Evolutionary conservation across 2,113 vertebrate species (phyloP), one percentile per base, ranked within the genome.

Genomic region (Rhegmatorhina hoffmannsi): DNA sequence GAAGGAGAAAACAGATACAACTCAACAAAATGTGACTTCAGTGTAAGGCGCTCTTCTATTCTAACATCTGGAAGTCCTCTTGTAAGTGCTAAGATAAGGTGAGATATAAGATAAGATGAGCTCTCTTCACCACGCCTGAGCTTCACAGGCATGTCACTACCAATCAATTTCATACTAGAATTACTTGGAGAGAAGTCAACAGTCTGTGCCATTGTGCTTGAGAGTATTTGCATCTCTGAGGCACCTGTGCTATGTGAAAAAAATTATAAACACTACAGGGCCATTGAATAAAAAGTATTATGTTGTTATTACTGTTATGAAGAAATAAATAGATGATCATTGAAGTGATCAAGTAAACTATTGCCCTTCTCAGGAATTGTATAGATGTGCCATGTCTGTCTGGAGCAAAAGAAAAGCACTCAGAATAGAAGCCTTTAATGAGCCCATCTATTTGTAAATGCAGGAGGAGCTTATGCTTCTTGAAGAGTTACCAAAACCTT

Each of bases 321-420:
- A 81, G 72, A 95, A 87, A 89, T 69, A 94, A 86, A 66, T 28
- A 94, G 59, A 53, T 81, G 44, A 94, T 73, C 56, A 63, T 36
- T 75, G 76, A 70, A 84, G n/a, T 83, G 80, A 92, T 84, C 52
- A 92, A 95, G 58, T 66, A 79, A 95, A 79, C 33, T 72, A 28
- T 9, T 90, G 33, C 24, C 19, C 43, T 80, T 72, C 77, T 85
- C 19, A 56, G n/a, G 34, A 91, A 49, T 68, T 62, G 64, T 59
- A 82, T 76, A 62, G 62, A 36, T 74, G 72, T 55, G 43, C 29
- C 52, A 44, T 9, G 11, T 70, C 69, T 94, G 56, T 69, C 78
- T 90, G 40, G 19, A 96, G 68, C 31, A 75, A 88, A 78, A 76
- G 36, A 53, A 77, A 90, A 94, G 33, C 78, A 28, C 55, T 52